Evolutionary conservation across 2,888 invertebrate genomes (phyloP).

Genomic region (Elysia crispata): DNA sequence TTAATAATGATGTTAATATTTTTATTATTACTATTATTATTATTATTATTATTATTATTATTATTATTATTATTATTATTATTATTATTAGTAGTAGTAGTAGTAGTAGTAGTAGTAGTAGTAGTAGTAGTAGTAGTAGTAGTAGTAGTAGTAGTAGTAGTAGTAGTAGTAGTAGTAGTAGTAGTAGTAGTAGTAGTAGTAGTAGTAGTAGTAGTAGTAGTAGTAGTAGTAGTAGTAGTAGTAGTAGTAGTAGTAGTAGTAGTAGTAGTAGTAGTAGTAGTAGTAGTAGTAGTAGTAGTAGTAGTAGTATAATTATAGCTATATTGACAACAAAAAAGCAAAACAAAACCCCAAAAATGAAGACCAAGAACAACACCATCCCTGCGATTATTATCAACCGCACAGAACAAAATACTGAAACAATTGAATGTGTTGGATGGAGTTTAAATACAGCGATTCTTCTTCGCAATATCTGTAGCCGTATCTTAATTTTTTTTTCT

Average conservation of each 20-base stretch:
- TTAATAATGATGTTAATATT: too few relatives aligned
- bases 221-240: not conserved
- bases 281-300: not conserved
- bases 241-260: conserved; percentile 3
- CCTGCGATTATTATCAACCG: too few relatives aligned
- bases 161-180: not conserved
- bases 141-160: not conserved
- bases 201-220: not conserved
- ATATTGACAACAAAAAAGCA: not conserved
- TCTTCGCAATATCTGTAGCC: too few relatives aligned
- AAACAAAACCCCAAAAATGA: too few relatives aligned
- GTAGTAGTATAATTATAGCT: not conserved
- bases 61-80: too few relatives aligned
- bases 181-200: not conserved
- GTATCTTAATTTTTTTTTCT: too few relatives aligned
- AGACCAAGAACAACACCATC: not conserved
- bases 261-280: not conserved
- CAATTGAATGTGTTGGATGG: too few relatives aligned
- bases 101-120: not conserved
- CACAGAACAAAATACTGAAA: too few relatives aligned
- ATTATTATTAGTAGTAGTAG: too few relatives aligned
- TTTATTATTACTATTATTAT: too few relatives aligned
- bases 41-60: too few relatives aligned
- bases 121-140: not conserved
- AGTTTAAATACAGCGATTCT: too few relatives aligned